Conservation (phyloP, 2,888 invertebrate species). For the Odontocolon sp. region DNA sequence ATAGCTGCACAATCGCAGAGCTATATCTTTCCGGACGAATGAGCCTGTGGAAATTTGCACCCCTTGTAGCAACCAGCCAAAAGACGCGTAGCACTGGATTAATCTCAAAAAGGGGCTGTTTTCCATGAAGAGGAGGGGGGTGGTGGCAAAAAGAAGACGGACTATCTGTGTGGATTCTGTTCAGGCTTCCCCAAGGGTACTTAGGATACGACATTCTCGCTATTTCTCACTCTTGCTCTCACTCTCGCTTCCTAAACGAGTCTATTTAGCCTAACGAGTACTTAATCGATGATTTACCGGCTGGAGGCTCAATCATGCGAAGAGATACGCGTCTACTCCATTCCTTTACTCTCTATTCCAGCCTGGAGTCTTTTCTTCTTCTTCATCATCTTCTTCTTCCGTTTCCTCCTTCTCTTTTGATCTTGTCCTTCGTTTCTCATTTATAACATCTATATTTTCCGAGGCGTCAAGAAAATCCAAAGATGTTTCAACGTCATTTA, state of each 20-base stretch:
- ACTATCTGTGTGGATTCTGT: too few species aligned
- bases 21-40: constrained; percentile 60
- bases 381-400: background rate
- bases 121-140: too few species aligned
- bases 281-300: constrained; percentile 77
- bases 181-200: too few species aligned
- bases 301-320: constrained; percentile 75
- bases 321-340: constrained; percentile 70
- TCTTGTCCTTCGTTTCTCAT: too few species aligned
- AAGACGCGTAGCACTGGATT: background rate
- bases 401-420: constrained; percentile 17
- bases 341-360: constrained; percentile 33
- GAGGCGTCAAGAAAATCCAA: constrained; percentile 10
- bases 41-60: constrained; percentile 35
- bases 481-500: constrained; percentile 22
- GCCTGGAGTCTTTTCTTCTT: constrained; percentile 7
- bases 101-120: too few species aligned
- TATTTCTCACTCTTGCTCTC: background rate
- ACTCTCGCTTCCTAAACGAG: constrained; percentile 29
- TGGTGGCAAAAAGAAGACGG: too few species aligned
- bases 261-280: constrained; percentile 76
- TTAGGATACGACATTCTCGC: too few species aligned
- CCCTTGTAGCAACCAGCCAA: constrained; percentile 28
- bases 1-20: constrained; percentile 36
- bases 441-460: constrained; percentile 4